phyloP scores from a whole-genome alignment of 64 coral and sea anemone genomes.

The Pachyseris speciosa region DNA sequence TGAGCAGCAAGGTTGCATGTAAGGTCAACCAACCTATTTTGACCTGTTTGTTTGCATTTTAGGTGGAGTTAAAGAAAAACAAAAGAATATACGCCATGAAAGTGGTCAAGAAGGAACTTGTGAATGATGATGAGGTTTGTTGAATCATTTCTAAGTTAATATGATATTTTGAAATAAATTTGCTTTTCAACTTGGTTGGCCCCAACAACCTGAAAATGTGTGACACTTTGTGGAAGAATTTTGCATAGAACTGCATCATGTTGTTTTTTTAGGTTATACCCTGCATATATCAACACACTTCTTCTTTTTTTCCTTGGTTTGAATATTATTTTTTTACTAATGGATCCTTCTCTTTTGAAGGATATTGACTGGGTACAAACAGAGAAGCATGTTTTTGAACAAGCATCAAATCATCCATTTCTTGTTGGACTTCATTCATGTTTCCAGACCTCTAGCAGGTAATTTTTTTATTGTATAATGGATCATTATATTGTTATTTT shows the following conservation, averaged over 20 bases:
- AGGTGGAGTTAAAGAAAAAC: constrained; percentile 97
- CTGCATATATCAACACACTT: too few species aligned
- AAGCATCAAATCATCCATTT: constrained; percentile 98
- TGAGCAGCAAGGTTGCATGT: too few species aligned
- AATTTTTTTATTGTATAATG: not conserved
- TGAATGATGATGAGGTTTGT: constrained; percentile 97
- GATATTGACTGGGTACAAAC: constrained; percentile 99
- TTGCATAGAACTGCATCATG: too few species aligned
- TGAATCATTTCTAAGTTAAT: not conserved
- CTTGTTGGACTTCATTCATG: constrained; percentile 98
- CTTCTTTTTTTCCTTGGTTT: not conserved
- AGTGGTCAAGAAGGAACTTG: constrained; percentile 99
- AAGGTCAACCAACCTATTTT: too few species aligned
- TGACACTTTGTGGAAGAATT: too few species aligned
- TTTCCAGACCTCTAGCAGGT: constrained; percentile 98
- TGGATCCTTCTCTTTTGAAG: constrained; percentile 37
- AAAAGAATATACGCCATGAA: constrained; percentile 99
- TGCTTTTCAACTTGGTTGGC: too few species aligned
- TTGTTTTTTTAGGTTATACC: too few species aligned
- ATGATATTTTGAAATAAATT: not conserved
- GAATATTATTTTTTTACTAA: not conserved
- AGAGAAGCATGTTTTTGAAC: constrained; percentile 99
- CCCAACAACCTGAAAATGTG: too few species aligned
- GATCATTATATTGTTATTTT: too few species aligned
- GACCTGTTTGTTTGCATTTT: not conserved